Evolutionary conservation across 2,797 vertebrate genomes (phyloP).

Genomic region (Parambassis ranga): DNA sequence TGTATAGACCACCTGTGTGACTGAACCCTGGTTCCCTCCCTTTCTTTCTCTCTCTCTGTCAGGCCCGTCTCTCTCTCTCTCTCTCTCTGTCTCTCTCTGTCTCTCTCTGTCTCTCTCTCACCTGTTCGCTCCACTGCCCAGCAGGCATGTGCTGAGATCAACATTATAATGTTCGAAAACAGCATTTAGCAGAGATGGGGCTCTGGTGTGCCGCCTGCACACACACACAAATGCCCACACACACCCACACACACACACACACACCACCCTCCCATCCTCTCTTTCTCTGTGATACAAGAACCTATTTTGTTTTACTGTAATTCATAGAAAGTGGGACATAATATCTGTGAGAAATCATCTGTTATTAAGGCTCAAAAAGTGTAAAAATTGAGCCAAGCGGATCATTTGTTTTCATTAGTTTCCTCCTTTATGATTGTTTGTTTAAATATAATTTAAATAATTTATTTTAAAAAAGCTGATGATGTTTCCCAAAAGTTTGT

Average conservation of each 20-base stretch:
- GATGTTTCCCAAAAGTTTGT: no score
- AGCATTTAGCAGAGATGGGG: conserved; percentile 68
- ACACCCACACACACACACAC: conserved; percentile 1
- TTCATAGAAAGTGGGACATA: no score
- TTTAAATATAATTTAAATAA: no score
- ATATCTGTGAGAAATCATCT: no score
- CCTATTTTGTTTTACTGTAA: not conserved
- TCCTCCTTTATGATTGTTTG: no score
- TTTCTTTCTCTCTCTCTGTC: conserved; percentile 48
- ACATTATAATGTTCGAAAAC: conserved; percentile 82
- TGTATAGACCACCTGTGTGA: conserved; percentile 61
- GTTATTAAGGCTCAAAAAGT: no score
- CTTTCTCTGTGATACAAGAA: not conserved
- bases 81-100: conserved; percentile 25
- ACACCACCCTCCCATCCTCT: conserved; percentile 16
- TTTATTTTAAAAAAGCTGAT: no score
- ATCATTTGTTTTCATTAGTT: no score
- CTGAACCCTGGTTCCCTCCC: conserved; percentile 53
- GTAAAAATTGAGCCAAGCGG: no score
- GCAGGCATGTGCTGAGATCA: conserved; percentile 84
- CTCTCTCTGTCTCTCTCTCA: conserved; percentile 58
- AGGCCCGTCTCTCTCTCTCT: conserved; percentile 37
- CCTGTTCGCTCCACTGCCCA: conserved; percentile 78
- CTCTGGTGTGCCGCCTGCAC: conserved; percentile 42
- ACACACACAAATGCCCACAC: not conserved